A percentile compares a stretch with the other conserved stretches of the same genome.
Conservation (phyloP, 2,888 invertebrate genomes). For the Helicoverpa assulta region DNA sequence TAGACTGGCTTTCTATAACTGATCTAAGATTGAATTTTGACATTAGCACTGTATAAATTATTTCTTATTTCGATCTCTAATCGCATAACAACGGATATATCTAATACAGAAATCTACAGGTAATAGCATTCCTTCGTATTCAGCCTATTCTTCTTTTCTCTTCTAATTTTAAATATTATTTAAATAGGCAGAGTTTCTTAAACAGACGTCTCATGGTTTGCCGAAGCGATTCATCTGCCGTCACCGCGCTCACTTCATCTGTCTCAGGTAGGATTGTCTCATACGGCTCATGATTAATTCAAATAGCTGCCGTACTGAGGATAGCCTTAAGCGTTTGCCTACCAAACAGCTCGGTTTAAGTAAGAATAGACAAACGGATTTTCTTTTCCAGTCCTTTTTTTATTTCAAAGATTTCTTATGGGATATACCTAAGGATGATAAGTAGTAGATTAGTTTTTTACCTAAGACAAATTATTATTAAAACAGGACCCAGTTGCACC, state of each 20-base stretch:
- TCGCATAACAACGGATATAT: too few relatives aligned
- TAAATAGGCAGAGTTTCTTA: constrained; percentile 33
- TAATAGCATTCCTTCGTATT: background rate
- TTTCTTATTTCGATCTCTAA: too few relatives aligned
- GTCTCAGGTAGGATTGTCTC: constrained; percentile 56
- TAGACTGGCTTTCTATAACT: too few relatives aligned
- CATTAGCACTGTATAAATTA: too few relatives aligned
- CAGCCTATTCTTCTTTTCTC: constrained; percentile 6
- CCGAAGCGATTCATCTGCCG: constrained; percentile 33
- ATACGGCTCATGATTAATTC: constrained; percentile 66
- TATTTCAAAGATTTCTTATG: too few relatives aligned
- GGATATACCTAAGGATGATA: too few relatives aligned
- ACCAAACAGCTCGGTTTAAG: constrained; percentile 35
- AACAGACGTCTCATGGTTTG: constrained; percentile 7
- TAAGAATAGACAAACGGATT: constrained; percentile 12
- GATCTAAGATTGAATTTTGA: too few relatives aligned
- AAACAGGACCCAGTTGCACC: too few relatives aligned
- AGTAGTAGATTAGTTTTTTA: too few relatives aligned
- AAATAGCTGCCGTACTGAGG: constrained; percentile 32
- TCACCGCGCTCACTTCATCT: constrained; percentile 45
- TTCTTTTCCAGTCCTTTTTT: constrained; percentile 17
- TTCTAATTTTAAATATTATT: constrained; percentile 29
- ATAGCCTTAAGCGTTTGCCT: constrained; percentile 30
- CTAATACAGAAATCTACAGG: too few relatives aligned
- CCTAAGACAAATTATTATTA: too few relatives aligned